Base-by-base conservation (phyloP, 2,113 vertebrate genomes). In the Phycodurus eques region DNA sequence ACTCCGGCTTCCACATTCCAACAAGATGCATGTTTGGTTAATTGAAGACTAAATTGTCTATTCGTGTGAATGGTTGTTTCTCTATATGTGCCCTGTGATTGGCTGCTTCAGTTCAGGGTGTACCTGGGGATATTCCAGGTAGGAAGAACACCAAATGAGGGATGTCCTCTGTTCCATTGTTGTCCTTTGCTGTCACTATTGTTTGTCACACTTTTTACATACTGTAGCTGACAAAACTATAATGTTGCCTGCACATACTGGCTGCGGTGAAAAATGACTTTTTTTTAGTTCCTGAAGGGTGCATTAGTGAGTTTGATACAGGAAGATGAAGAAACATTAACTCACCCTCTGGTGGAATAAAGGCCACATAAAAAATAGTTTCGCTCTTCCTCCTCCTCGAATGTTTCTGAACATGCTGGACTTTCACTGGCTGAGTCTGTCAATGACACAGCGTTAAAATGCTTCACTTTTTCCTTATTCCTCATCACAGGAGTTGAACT, bases 401-500 rank as follows among this genome's bases (percentile, higher is more conserved):
- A 42, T 57, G 72, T 60, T 68, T 75, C 27, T 9, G 44, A 74
- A 67, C 67, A 54, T 54, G 39, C 17, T 71, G 56, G 12, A 68
- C 57, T 78, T 67, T 68, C 76, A n/a, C 68, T 49, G 42, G 54
- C 70, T 79, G 60, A 67, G 61, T 75, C 49, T 31, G 54, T 83
- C 59, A 77, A 69, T 63, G 71, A 77, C 72, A 83, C 67, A 17
- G 35, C 64, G 46, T 33, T 74, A 64, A 72, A 77, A 74, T 63
- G 64, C 78, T 80, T 44, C 35, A 42, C 60, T 75, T 70, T 64
- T 35, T 42, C 43, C 49, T 7, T 27, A 19, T 85, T 78, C 77
- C 77, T 51, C 53, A 42, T 43, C 64, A 20, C 83, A 95, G 94
- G 94, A 94, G 80, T 87, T 94, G 66, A 94, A 94, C 88, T 96